These are phyloP conservation scores for Neopipo cinnamomea DNA, from an alignment of 2,113 vertebrate species.

Conservation along the genomic window DNA sequence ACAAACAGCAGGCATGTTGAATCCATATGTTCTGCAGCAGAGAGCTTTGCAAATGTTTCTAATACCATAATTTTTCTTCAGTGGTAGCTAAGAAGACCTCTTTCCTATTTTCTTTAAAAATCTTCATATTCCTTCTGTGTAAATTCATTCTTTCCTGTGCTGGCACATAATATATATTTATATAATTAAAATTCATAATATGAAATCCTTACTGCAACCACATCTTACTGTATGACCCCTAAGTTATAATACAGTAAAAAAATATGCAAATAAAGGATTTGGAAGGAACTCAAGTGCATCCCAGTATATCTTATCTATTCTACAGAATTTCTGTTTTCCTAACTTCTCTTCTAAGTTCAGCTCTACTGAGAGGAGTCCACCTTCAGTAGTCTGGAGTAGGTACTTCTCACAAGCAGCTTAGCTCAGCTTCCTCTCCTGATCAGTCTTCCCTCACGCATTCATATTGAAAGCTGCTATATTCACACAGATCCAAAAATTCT, in stretches of 20 bases:
- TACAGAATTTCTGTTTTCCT: neutral
- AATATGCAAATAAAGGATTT: neutral
- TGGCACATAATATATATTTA: neutral
- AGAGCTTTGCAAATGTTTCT: constrained; percentile 11
- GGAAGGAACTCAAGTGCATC: neutral
- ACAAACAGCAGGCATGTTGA: constrained; percentile 9
- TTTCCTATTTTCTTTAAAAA: neutral
- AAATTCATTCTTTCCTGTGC: neutral
- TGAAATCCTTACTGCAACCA: neutral
- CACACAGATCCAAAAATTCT: neutral
- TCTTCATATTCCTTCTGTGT: neutral
- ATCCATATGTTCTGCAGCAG: neutral
- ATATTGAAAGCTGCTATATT: neutral
- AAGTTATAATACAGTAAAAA: neutral
- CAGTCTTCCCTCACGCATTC: neutral
- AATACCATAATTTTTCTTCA: neutral
- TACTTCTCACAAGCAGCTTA: neutral
- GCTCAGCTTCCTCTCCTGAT: neutral
- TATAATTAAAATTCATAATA: neutral
- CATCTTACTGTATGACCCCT: neutral
- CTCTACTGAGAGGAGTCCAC: neutral
- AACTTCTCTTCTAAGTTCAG: neutral
- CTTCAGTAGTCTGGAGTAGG: neutral
- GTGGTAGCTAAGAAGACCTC: neutral
- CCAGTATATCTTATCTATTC: neutral